Evolutionary conservation across 2,113 vertebrate genomes (phyloP).

Genomic region (Pseudopipra pipra): DNA sequence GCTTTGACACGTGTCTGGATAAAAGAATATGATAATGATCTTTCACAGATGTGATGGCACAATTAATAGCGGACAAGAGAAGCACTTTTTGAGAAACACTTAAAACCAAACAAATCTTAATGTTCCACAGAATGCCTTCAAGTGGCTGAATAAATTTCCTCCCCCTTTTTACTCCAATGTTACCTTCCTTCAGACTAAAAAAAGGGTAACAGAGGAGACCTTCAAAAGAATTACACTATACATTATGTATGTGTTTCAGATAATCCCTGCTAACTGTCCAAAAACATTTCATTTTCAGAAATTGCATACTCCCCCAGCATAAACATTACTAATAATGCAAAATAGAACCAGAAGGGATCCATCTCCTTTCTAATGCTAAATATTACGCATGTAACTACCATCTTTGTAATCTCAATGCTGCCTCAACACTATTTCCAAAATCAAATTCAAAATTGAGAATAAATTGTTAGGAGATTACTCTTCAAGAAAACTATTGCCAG

Average conservation of each 20-base stretch:
- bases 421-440: slow-evolving; percentile 25
- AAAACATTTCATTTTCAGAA: slow-evolving; percentile 54
- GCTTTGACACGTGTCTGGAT: neutral
- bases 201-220: neutral
- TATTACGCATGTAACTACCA: slow-evolving; percentile 2
- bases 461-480: slow-evolving; percentile 44
- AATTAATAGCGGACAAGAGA: neutral
- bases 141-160: slow-evolving; percentile 32
- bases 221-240: slow-evolving; percentile 11
- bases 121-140: slow-evolving; percentile 3
- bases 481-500: slow-evolving; percentile 20
- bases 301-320: neutral
- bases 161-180: neutral
- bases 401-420: slow-evolving; percentile 8
- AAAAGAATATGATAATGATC: slow-evolving; percentile 24
- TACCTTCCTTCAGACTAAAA: neutral
- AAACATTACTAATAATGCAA: slow-evolving; percentile 43
- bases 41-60: slow-evolving; percentile 16
- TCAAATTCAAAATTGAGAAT: slow-evolving; percentile 3
- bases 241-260: slow-evolving; percentile 33
- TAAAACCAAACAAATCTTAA: slow-evolving; percentile 20
- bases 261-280: slow-evolving; percentile 16
- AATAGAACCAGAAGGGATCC: slow-evolving; percentile 22
- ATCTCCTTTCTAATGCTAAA: slow-evolving; percentile 37
- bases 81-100: slow-evolving; percentile 11